Conservation (phyloP, 30 jellyfish, hydroid and myxozoan genomes). For the Catostylus mosaicus region DNA sequence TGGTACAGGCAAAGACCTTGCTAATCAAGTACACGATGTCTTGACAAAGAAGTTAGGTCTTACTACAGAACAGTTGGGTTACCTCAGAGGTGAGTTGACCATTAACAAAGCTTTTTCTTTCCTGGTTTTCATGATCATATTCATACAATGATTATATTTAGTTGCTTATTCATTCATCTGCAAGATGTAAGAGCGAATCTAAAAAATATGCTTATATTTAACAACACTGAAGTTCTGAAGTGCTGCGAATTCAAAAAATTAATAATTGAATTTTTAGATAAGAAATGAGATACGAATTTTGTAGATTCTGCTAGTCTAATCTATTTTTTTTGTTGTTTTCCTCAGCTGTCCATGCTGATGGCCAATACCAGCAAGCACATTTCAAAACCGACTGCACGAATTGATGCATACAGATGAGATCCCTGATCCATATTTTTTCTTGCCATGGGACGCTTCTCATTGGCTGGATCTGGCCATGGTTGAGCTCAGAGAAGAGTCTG, state of each 20-base stretch:
- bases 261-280: too few species aligned
- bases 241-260: too few species aligned
- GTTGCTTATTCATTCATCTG: too few species aligned
- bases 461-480: constrained; percentile 47
- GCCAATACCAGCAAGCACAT: not conserved
- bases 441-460: constrained; percentile 42
- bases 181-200: too few species aligned
- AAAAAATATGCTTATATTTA: too few species aligned
- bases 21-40: not conserved
- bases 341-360: not conserved
- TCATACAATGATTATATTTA: too few species aligned
- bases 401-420: not conserved
- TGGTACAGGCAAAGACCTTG: constrained; percentile 8
- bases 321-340: too few species aligned
- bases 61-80: not conserved
- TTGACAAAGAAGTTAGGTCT: constrained; percentile 3
- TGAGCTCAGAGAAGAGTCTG: constrained; percentile 1
- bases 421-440: not conserved
- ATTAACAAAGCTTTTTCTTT: too few species aligned
- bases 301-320: too few species aligned
- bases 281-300: too few species aligned
- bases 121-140: too few species aligned
- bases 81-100: not conserved
- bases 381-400: not conserved
- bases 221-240: too few species aligned